Conservation (phyloP, 2,113 vertebrate species). For the Butastur rufipennis region DNA sequence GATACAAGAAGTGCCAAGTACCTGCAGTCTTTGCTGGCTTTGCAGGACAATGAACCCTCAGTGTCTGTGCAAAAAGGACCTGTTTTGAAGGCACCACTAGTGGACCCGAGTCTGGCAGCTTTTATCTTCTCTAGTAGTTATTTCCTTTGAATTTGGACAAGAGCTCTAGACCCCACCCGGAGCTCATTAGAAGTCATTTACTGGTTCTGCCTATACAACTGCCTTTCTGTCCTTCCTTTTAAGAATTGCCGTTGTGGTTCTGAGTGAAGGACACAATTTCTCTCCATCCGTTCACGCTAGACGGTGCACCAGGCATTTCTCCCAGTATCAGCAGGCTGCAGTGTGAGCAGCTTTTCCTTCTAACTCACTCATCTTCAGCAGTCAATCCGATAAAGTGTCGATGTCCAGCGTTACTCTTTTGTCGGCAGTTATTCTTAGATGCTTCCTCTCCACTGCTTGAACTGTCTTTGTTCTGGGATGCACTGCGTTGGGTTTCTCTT, state of each 20-base stretch:
- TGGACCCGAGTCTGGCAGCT: background rate
- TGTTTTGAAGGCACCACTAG: background rate
- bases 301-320: rapidly evolving
- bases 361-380: background rate
- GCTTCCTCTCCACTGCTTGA: background rate
- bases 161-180: background rate
- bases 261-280: background rate
- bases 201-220: background rate
- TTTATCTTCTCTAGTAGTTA: background rate
- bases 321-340: background rate
- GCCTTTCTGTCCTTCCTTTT: background rate
- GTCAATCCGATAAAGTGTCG: rapidly evolving
- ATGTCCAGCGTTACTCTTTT: background rate
- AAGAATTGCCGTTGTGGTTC: background rate
- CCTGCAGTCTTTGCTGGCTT: background rate
- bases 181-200: background rate
- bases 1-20: rapidly evolving
- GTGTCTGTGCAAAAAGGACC: background rate
- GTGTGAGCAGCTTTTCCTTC: background rate
- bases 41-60: background rate
- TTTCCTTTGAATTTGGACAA: background rate
- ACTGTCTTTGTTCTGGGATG: background rate
- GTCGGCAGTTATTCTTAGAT: background rate
- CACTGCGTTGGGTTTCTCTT: background rate
- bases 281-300: rapidly evolving